These are phyloP conservation scores for Stenodema calcarata DNA, from an alignment of 2,888 invertebrate genomes.

Conservation along the genomic window DNA sequence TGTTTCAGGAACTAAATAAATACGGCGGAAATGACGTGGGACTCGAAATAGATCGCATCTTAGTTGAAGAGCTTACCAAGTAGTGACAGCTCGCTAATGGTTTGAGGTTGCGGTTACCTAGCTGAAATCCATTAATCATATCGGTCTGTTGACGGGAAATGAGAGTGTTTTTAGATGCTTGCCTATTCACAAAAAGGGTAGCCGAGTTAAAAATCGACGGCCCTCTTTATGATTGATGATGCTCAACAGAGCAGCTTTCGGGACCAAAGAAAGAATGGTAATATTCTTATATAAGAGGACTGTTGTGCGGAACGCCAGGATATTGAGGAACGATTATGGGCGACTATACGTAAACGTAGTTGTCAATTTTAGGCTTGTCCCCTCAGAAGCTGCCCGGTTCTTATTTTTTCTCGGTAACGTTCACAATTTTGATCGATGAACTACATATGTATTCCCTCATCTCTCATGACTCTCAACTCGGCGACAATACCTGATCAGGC, in stretches of 20 bases:
- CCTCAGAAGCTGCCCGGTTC: too few relatives aligned
- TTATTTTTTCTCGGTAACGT: too few relatives aligned
- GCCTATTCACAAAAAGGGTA: constrained; percentile 6
- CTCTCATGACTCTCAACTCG: too few relatives aligned
- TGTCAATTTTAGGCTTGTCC: too few relatives aligned
- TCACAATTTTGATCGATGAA: too few relatives aligned
- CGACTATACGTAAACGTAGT: not conserved
- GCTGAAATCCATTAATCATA: constrained; percentile 16
- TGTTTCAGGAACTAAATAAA: too few relatives aligned
- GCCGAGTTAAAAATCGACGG: constrained; percentile 10
- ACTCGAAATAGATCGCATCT: not conserved
- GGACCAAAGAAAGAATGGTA: not conserved
- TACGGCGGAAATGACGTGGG: not conserved
- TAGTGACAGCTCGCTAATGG: constrained; percentile 16
- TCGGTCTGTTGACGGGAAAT: constrained; percentile 27
- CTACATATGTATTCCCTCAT: too few relatives aligned
- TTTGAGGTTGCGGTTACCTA: constrained; percentile 9
- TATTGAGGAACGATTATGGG: not conserved
- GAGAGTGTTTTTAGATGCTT: constrained; percentile 27
- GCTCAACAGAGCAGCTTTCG: not conserved
- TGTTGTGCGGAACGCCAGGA: not conserved
- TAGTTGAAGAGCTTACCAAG: not conserved
- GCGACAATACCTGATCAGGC: too few relatives aligned
- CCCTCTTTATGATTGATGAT: not conserved
- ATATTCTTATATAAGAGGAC: not conserved